These are phyloP conservation scores for Rhagologus leucostigma DNA, from an alignment of 2,113 vertebrate species.

Conservation along the genomic window DNA sequence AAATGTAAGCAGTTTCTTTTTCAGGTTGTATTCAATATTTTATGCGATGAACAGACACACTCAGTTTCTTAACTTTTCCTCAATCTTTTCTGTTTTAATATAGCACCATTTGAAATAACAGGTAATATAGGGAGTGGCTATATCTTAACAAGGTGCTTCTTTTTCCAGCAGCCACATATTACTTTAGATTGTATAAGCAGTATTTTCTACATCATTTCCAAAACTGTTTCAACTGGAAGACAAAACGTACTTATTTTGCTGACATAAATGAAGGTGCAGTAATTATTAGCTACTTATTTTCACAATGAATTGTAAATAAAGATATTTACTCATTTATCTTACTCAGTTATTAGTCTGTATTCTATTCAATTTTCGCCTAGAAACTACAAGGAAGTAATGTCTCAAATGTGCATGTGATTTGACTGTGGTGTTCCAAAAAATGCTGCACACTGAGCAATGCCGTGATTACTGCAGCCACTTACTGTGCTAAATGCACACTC, in stretches of 20 bases:
- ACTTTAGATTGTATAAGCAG: not conserved
- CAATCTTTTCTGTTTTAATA: not conserved
- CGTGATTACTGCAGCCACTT: not conserved
- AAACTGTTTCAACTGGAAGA: not conserved
- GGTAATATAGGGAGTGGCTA: not conserved
- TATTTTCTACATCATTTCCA: not conserved
- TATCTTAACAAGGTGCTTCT: not conserved
- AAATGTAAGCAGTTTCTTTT: not conserved
- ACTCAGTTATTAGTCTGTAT: not conserved
- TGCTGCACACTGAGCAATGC: not conserved
- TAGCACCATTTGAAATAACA: not conserved
- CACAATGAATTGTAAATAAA: not conserved
- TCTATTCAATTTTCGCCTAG: not conserved
- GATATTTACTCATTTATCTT: not conserved
- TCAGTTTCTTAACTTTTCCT: not conserved
- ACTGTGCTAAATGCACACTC: not conserved
- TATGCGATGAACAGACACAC: not conserved
- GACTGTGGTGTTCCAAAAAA: not conserved
- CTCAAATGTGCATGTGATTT: not conserved
- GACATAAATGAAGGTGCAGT: not conserved
- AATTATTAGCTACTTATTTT: not conserved
- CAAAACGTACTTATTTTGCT: not conserved
- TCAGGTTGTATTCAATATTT: conserved; percentile 1
- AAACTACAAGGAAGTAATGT: not conserved
- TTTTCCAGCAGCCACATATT: not conserved